Evolutionary conservation across 2,888 invertebrate species (phyloP).

Genomic region (Quadriops clusia): DNA sequence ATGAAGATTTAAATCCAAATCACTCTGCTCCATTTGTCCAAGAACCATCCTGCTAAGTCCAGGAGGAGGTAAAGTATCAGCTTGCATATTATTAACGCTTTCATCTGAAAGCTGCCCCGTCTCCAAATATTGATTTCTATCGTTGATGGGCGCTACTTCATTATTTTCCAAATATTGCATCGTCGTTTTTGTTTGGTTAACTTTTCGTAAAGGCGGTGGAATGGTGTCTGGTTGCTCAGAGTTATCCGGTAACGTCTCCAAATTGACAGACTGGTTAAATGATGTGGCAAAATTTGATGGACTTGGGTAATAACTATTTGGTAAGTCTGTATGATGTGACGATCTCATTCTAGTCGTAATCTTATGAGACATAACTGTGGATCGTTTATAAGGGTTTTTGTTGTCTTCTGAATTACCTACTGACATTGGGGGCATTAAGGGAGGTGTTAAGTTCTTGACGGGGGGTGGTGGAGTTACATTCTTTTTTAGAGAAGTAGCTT

Average conservation of each 20-base stretch:
- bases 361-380: slow-evolving; percentile 37
- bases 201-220: slow-evolving; percentile 16
- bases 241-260: slow-evolving; percentile 57
- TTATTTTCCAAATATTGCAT: slow-evolving; percentile 17
- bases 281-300: slow-evolving; percentile 15
- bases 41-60: slow-evolving; percentile 53
- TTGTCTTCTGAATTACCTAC: slow-evolving; percentile 16
- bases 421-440: slow-evolving; percentile 15
- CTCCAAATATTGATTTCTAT: slow-evolving; percentile 65
- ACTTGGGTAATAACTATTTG: too few species aligned
- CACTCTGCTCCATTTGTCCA: slow-evolving; percentile 46
- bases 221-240: slow-evolving; percentile 49
- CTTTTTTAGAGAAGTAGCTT: slow-evolving; percentile 27
- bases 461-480: slow-evolving; percentile 30
- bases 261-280: slow-evolving; percentile 43
- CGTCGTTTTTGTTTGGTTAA: slow-evolving; percentile 11
- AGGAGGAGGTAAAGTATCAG: slow-evolving; percentile 47
- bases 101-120: slow-evolving; percentile 58
- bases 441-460: slow-evolving; percentile 19
- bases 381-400: slow-evolving; percentile 29
- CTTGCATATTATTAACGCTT: slow-evolving; percentile 10
- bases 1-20: slow-evolving; percentile 19
- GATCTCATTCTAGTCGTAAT: slow-evolving; percentile 24
- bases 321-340: slow-evolving; percentile 15
- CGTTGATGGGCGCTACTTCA: slow-evolving; percentile 43